These are phyloP conservation scores for Crambe crambe DNA, from an alignment of 37 sponge, comb jelly and placozoan species.

Conservation along the genomic window DNA sequence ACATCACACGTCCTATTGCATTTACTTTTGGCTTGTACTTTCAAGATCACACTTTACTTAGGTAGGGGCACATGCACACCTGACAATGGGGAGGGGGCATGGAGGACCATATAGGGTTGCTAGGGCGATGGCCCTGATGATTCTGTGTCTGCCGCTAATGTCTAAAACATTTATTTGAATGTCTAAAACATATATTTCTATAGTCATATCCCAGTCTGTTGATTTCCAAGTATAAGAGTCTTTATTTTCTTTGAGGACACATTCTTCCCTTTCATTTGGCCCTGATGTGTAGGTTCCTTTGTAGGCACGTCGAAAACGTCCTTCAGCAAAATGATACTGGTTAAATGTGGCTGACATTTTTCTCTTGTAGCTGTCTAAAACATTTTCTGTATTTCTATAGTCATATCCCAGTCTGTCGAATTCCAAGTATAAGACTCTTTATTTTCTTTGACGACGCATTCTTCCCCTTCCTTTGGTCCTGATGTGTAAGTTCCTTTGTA, in stretches of 20 bases:
- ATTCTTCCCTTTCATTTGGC: slow-evolving; percentile 12
- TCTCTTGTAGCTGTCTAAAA: too few species aligned
- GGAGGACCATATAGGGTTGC: too few species aligned
- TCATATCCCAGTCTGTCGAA: slow-evolving; percentile 31
- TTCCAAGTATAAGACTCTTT: slow-evolving; percentile 42
- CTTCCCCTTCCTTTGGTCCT: slow-evolving; percentile 16
- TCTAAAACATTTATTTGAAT: too few species aligned
- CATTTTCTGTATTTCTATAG: slow-evolving; percentile 30
- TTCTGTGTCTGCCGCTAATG: too few species aligned
- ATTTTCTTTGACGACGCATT: slow-evolving; percentile 44
- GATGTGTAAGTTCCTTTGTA: slow-evolving; percentile 47
- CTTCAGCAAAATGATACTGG: slow-evolving; percentile 32
- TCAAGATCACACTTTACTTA: too few species aligned
- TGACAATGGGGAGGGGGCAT: too few species aligned
- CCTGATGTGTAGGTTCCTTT: slow-evolving; percentile 41
- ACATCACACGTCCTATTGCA: too few species aligned
- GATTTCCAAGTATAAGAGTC: slow-evolving; percentile 30
- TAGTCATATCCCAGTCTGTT: slow-evolving; percentile 38
- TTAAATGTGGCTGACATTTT: slow-evolving; percentile 14
- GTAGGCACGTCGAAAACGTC: slow-evolving; percentile 41
- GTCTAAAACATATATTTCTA: slow-evolving; percentile 31
- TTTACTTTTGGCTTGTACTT: too few species aligned
- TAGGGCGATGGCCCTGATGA: too few species aligned
- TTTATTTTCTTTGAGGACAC: slow-evolving; percentile 50
- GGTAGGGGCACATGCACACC: too few species aligned